Percentiles rank a stretch among this genome's conserved stretches.
Conservation (phyloP, 2,888 invertebrate species). For the Leucozona laternaria region DNA sequence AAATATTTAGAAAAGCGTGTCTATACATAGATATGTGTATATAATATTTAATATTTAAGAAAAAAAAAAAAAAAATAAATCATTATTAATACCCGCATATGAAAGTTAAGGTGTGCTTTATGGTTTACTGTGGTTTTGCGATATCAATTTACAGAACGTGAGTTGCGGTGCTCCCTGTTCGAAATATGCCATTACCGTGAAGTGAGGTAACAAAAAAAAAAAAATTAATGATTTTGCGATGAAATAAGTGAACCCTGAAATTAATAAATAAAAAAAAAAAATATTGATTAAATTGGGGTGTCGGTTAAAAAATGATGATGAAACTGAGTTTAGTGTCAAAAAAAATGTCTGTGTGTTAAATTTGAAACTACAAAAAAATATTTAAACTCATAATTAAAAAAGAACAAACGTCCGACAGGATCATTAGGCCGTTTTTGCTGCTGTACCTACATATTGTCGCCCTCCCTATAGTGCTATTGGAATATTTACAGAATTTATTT, state of each 20-base stretch:
- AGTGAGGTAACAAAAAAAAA: conserved; percentile 72
- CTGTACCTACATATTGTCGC: neutral
- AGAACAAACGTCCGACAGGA: neutral
- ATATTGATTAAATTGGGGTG: neutral
- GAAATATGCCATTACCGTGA: conserved; percentile 54
- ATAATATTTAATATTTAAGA: conserved; percentile 1
- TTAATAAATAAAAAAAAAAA: neutral
- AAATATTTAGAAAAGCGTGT: conserved; percentile 19
- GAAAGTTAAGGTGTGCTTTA: conserved; percentile 59
- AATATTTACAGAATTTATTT: conserved; percentile 66
- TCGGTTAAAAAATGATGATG: neutral
- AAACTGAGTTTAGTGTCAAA: conserved; percentile 3
- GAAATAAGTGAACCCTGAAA: neutral
- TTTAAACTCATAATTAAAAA: neutral
- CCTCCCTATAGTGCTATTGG: conserved; percentile 48
- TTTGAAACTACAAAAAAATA: too few relatives aligned
- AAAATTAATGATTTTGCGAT: conserved; percentile 34
- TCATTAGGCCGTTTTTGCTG: neutral
- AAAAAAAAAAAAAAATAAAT: conserved; percentile 25
- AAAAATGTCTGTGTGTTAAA: neutral
- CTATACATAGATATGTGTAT: neutral
- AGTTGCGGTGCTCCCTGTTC: conserved; percentile 47
- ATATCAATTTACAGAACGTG: conserved; percentile 65
- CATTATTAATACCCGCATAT: conserved; percentile 11
- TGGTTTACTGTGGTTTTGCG: conserved; percentile 50